Percentiles rank a stretch among this genome's conserved stretches.
Conservation (phyloP, 2,888 invertebrate species). For the Epinotia ramella region DNA sequence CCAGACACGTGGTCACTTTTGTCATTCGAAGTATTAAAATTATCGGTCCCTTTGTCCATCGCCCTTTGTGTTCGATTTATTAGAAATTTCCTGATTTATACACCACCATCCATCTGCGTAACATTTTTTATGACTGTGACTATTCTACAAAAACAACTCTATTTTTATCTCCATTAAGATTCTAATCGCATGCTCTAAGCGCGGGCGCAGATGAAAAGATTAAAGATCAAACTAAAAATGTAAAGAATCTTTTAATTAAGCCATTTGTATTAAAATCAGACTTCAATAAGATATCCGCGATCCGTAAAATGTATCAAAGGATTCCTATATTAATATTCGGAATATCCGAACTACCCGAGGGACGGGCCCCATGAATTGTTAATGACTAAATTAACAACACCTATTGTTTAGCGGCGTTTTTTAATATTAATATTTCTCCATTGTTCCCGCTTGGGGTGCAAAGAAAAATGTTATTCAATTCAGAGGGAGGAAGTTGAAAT, state of each 20-base stretch:
- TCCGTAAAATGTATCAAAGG: slow-evolving; percentile 57
- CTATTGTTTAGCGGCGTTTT: slow-evolving; percentile 80
- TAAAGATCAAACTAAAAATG: slow-evolving; percentile 38
- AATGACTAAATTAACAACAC: slow-evolving; percentile 84
- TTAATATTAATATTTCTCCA: slow-evolving; percentile 82
- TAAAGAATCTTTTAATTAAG: slow-evolving; percentile 40
- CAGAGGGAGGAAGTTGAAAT: slow-evolving; percentile 64
- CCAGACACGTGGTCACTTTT: slow-evolving; percentile 82
- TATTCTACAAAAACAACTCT: slow-evolving; percentile 13
- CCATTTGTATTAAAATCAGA: slow-evolving; percentile 45
- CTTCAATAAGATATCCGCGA: slow-evolving; percentile 47
- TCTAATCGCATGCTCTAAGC: slow-evolving; percentile 14
- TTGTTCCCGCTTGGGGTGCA: slow-evolving; percentile 67
- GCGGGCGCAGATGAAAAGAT: slow-evolving; percentile 18
- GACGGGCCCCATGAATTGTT: slow-evolving; percentile 75
- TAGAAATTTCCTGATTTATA: slow-evolving; percentile 58
- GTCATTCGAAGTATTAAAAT: slow-evolving; percentile 77
- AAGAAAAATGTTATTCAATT: slow-evolving; percentile 62
- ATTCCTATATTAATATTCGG: slow-evolving; percentile 57
- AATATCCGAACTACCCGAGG: slow-evolving; percentile 55
- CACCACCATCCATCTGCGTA: slow-evolving; percentile 44
- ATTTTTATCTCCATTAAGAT: slow-evolving; percentile 29
- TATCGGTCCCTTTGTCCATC: slow-evolving; percentile 73
- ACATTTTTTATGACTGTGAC: slow-evolving; percentile 4
- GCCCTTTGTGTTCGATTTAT: slow-evolving; percentile 55